Conservation (phyloP, 2,797 vertebrate species). For the Poeciliopsis paucimaculata region DNA sequence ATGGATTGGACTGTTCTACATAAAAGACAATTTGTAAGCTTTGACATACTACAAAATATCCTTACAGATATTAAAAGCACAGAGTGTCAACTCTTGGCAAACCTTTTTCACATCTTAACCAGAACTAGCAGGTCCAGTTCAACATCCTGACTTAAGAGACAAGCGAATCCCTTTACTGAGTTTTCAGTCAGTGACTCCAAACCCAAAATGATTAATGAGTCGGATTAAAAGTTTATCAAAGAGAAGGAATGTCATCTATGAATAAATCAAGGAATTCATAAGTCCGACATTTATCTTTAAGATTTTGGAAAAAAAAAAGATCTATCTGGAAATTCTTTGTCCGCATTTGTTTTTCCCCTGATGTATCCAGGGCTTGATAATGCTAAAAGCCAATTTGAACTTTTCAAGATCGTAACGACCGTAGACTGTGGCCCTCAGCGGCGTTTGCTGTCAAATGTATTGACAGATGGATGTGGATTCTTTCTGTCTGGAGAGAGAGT, state of each 20-base stretch:
- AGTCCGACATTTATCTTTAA: background rate
- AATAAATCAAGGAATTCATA: background rate
- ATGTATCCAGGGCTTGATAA: background rate
- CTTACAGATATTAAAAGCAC: background rate
- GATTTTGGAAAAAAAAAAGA: background rate
- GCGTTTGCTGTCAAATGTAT: background rate
- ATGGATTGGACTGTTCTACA: background rate
- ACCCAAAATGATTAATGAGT: background rate
- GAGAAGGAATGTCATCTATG: background rate
- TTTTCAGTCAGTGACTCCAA: background rate
- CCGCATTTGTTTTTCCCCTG: background rate
- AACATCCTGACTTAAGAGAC: background rate
- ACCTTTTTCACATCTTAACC: background rate
- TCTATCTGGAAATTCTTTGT: background rate
- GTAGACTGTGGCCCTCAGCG: background rate
- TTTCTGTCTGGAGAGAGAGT: conserved; percentile 17
- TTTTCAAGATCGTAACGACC: background rate
- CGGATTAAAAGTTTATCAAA: background rate
- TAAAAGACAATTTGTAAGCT: background rate
- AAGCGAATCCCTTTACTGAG: background rate
- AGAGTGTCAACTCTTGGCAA: background rate
- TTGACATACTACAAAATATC: background rate
- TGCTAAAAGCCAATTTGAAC: background rate
- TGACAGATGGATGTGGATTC: background rate
- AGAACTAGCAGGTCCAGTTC: background rate